Percentiles rank a stretch among this genome's conserved stretches.
phyloP scores from a whole-genome alignment of 2,113 vertebrate species.

The Sitta europaea region DNA sequence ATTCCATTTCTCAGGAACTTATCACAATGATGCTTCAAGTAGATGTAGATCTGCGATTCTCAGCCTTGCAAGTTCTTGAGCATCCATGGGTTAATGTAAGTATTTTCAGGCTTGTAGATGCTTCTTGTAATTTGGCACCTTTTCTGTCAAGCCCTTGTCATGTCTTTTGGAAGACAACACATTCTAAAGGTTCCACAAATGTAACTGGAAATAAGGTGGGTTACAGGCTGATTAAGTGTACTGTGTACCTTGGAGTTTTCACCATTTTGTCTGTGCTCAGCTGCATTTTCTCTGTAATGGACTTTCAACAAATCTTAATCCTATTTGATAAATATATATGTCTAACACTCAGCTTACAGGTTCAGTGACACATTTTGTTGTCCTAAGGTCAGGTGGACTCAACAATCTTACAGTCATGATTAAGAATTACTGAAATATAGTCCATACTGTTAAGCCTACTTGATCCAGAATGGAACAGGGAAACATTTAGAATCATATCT shows the following conservation, averaged over 20 bases:
- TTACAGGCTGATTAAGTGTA: neutral
- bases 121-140: neutral
- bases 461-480: neutral
- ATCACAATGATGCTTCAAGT: constrained; percentile 94
- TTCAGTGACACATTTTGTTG: neutral
- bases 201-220: neutral
- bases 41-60: constrained; percentile 87
- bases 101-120: constrained; percentile 13
- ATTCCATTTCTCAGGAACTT: constrained; percentile 80
- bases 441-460: neutral
- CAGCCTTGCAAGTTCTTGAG: constrained; percentile 90
- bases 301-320: neutral
- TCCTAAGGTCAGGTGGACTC: neutral
- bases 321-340: neutral
- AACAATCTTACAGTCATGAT: neutral
- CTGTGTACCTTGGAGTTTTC: neutral
- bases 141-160: neutral
- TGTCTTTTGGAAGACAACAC: neutral
- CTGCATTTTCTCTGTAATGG: neutral
- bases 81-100: constrained; percentile 98
- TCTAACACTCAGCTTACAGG: neutral
- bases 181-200: neutral
- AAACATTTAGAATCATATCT: neutral
- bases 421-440: neutral
- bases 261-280: neutral